Percentiles rank a stretch among this genome's conserved stretches.
These are phyloP conservation scores for Australoheros facetus DNA, from an alignment of 2,797 vertebrate species.

Conservation along the genomic window DNA sequence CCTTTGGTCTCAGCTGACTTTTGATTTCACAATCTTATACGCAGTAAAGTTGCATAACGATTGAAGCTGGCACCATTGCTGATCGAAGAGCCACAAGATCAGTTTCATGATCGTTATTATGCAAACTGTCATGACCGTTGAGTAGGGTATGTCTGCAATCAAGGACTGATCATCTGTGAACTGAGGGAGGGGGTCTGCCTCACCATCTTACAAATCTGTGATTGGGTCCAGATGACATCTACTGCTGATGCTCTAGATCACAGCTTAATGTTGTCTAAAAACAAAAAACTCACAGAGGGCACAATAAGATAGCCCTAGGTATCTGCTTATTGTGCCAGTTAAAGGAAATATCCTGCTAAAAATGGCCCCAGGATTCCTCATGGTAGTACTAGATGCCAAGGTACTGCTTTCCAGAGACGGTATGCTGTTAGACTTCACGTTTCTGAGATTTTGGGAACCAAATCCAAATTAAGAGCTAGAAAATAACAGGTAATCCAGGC, in stretches of 20 bases:
- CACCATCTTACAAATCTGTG: neutral
- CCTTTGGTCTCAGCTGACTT: neutral
- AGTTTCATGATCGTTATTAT: neutral
- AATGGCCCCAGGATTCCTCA: neutral
- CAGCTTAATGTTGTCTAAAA: neutral
- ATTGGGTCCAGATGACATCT: neutral
- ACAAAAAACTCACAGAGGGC: neutral
- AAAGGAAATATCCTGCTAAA: neutral
- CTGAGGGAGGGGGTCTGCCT: neutral
- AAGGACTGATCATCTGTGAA: fast-evolving
- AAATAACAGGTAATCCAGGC: neutral
- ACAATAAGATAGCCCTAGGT: neutral
- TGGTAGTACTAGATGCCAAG: neutral
- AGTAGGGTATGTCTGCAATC: too few relatives aligned
- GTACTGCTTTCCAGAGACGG: neutral
- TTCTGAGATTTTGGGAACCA: neutral
- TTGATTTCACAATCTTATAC: neutral
- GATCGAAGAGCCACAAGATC: neutral
- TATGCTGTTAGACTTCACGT: neutral
- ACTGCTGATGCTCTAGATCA: neutral
- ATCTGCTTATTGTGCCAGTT: neutral
- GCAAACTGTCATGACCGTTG: fast-evolving
- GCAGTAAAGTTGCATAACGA: fast-evolving
- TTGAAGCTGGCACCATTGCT: neutral
- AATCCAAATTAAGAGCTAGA: neutral